Base-by-base conservation (phyloP, 1,140 invertebrate genomes). In the Wiebesia pumilae region DNA sequence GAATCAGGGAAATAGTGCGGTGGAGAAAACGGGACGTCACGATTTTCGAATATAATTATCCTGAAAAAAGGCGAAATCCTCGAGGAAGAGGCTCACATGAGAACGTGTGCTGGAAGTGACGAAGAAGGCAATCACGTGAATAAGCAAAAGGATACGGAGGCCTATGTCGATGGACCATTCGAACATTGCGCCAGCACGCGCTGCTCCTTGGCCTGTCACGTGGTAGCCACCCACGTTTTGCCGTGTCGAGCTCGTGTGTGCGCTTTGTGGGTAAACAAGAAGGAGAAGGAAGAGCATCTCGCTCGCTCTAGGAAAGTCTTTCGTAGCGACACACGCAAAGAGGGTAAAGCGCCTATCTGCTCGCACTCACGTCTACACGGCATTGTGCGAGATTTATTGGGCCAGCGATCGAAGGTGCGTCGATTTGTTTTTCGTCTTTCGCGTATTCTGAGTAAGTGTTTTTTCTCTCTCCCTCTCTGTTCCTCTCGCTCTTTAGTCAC, bases 181-280 rank as follows among this genome's bases (percentile, higher is more conserved):
- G 73, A 84, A 79, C 75, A 21, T 85, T 69, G 77, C 83, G 83
- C 83, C 83, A 79, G 65, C 78, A 81, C 77, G 77, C 77, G 78
- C 77, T 43, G 77, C 40, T 84, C 30, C 71, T 43, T 62, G 40
- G 79, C 3, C 58, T 83, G 85, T 87, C 86, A 87, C 86, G 86
- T 87, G 86, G 86, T 87, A 87, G 81, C 81, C 86, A 87, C 86
- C 86, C 86, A 87, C 86, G 86, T 87, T 86, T 83, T 54, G 69
- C 69, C 47, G 77, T 58, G 71, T 75, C 71, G 80, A n/a, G 35
- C 62, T 69, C 62, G 80, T 84, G 54, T 75, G 71, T 84, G 73
- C 67, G 80, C 40, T 83, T 79, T 87, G 78, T 83, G 75, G 86
- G 81, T 87, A 87, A 87, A 87, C 86, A 87, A 78, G 43, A 80